Conservation (phyloP, 1,140 invertebrate genomes). For the Plectrocnemia conspersa region DNA sequence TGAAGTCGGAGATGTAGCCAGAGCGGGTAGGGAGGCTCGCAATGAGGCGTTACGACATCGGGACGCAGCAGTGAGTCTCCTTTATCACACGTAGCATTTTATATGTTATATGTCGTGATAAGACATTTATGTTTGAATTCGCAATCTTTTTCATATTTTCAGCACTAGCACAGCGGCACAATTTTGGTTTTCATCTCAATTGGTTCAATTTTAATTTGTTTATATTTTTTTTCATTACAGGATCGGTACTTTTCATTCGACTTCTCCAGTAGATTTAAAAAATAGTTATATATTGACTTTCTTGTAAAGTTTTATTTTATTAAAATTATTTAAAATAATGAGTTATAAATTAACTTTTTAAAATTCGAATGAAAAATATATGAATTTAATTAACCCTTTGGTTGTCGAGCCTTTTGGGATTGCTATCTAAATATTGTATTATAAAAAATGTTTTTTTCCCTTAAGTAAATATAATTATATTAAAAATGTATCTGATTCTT, state of each 20-base stretch:
- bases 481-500: no score
- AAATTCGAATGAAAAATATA: no score
- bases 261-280: no score
- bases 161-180: not conserved
- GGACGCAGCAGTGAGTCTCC: constrained; percentile 27
- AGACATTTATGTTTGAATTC: not conserved
- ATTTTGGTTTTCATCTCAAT: not conserved
- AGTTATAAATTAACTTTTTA: no score
- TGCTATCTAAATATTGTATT: no score
- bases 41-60: constrained; percentile 24
- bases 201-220: not conserved
- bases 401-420: no score
- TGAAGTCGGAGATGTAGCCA: constrained; percentile 29
- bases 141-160: not conserved
- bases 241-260: constrained; percentile 27
- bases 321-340: constrained; percentile 2
- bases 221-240: constrained; percentile 30
- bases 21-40: constrained; percentile 25
- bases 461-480: no score
- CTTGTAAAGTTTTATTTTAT: not conserved
- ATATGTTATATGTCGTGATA: constrained; percentile 6
- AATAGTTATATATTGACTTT: constrained; percentile 11
- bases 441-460: no score
- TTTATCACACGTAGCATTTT: not conserved
- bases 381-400: no score